Percentiles rank a stretch among this genome's conserved stretches.
phyloP scores from a whole-genome alignment of 1,140 invertebrate genomes.

The Lethrus apterus region DNA sequence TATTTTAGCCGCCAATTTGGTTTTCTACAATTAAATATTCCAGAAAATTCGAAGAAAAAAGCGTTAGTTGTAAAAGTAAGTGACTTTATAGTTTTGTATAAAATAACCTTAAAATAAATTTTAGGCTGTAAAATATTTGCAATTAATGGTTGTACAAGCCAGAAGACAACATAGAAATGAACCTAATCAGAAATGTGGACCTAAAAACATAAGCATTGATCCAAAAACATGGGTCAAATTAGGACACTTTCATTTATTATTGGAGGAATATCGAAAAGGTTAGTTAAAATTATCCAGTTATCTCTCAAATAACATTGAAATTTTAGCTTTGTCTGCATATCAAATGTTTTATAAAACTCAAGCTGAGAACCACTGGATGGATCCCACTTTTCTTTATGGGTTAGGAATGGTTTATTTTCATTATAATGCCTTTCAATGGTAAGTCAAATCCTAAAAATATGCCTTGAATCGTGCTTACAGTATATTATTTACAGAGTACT shows the following conservation, averaged over 20 bases:
- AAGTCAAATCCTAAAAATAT: too few relatives aligned
- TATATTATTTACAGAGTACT: too few relatives aligned
- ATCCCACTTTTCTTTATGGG: constrained; percentile 86
- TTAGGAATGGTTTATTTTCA: constrained; percentile 92
- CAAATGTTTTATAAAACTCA: constrained; percentile 81
- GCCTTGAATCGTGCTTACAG: too few relatives aligned
- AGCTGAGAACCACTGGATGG: constrained; percentile 76
- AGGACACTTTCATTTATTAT: constrained; percentile 85
- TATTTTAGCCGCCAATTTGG: constrained; percentile 78
- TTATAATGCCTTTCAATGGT: constrained; percentile 92
- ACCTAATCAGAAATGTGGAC: constrained; percentile 25
- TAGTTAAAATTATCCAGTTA: constrained; percentile 22
- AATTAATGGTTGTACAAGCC: constrained; percentile 73
- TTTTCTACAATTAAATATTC: constrained; percentile 67
- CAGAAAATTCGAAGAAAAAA: constrained; percentile 70
- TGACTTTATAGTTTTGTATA: constrained; percentile 17
- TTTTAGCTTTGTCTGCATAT: constrained; percentile 85
- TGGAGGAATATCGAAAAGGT: constrained; percentile 90
- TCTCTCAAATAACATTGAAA: background rate
- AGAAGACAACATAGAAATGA: constrained; percentile 49
- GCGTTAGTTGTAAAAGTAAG: constrained; percentile 66
- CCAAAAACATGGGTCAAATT: constrained; percentile 88
- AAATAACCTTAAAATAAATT: too few relatives aligned
- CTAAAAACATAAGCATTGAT: constrained; percentile 70
- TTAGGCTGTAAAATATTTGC: constrained; percentile 71